Percentiles rank a stretch among this genome's conserved stretches.
Conservation (phyloP, 2,113 vertebrate genomes). For the Gavialis gangeticus region DNA sequence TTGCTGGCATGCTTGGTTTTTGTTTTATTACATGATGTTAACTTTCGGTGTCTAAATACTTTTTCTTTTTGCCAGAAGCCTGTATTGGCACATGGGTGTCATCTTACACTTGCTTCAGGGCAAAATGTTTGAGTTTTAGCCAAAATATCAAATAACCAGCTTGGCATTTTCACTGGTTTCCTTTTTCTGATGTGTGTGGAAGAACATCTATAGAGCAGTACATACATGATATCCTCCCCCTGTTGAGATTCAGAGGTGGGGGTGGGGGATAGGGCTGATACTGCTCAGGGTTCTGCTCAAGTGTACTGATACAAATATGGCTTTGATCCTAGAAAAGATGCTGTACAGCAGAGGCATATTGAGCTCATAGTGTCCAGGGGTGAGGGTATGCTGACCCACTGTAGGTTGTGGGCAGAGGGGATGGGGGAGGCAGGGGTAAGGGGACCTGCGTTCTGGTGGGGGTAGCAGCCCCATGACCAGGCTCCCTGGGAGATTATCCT, state of each 20-base stretch:
- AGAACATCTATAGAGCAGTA: neutral
- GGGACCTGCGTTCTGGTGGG: no score
- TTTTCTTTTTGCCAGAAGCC: neutral
- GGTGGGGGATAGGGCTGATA: neutral
- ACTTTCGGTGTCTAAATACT: neutral
- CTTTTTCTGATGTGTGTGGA: neutral
- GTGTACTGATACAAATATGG: neutral
- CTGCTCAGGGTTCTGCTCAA: neutral
- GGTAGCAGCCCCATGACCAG: no score
- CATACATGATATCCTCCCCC: no score
- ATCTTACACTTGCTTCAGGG: neutral
- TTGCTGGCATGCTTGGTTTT: neutral
- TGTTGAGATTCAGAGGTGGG: no score
- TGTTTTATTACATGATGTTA: no score
- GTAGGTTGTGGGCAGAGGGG: no score
- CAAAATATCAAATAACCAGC: neutral
- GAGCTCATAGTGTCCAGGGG: neutral
- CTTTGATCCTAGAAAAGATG: neutral
- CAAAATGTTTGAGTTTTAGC: neutral
- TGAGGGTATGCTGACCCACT: no score
- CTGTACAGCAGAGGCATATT: neutral
- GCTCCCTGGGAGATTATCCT: no score
- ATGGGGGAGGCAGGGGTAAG: no score
- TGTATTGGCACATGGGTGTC: neutral
- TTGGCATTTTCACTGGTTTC: neutral